Evolutionary conservation across 2,888 invertebrate species (phyloP).

Genomic region (Lagria hirta): DNA sequence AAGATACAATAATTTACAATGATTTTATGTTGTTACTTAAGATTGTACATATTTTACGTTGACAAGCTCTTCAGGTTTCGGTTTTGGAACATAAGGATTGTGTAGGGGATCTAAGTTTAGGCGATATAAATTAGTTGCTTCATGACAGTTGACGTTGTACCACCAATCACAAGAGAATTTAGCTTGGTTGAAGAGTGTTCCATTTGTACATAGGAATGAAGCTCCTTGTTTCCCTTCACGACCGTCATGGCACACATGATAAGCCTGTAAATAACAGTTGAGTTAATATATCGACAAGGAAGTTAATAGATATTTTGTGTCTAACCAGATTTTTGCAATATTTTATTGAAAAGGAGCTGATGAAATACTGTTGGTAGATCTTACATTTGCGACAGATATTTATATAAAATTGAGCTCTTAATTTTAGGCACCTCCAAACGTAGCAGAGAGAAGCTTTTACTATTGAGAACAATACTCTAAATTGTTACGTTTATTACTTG

Average conservation of each 20-base stretch:
- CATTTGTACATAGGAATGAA: slow-evolving; percentile 81
- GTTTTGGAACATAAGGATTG: slow-evolving; percentile 78
- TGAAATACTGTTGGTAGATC: too few species aligned
- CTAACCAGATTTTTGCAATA: too few species aligned
- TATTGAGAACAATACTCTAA: too few species aligned
- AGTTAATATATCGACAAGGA: slow-evolving; percentile 1
- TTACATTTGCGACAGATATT: too few species aligned
- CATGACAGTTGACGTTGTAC: slow-evolving; percentile 84
- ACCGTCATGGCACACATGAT: slow-evolving; percentile 85
- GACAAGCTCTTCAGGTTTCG: slow-evolving; percentile 60
- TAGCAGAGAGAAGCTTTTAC: too few species aligned
- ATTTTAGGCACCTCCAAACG: too few species aligned
- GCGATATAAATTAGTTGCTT: slow-evolving; percentile 71
- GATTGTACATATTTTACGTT: slow-evolving; percentile 25
- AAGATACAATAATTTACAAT: slow-evolving; percentile 12
- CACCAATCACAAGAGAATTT: slow-evolving; percentile 90
- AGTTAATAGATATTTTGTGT: too few species aligned
- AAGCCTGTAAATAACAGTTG: slow-evolving; percentile 61
- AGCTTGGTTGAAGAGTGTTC: slow-evolving; percentile 82
- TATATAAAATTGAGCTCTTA: too few species aligned
- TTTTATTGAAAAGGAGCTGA: too few species aligned
- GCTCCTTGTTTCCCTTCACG: slow-evolving; percentile 83
- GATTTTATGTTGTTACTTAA: not conserved
- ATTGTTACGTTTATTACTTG: too few species aligned
- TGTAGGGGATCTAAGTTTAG: slow-evolving; percentile 77